Base-by-base conservation (phyloP, 2,797 vertebrate genomes). In the Cetoscarus ocellatus region DNA sequence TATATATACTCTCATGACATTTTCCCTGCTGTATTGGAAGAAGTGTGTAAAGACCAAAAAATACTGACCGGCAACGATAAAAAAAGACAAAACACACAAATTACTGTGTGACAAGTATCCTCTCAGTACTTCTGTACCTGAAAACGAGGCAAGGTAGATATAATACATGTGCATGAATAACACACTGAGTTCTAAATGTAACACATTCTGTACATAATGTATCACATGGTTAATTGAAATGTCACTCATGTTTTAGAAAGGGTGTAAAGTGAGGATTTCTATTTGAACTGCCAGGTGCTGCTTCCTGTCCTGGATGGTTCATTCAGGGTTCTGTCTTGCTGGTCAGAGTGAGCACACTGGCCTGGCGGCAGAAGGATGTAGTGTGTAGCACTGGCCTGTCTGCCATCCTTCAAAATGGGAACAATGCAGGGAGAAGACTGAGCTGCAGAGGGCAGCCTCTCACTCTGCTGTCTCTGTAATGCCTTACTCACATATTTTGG, bases 401-500 rank as follows among this genome's bases (percentile, higher is more conserved):
- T 95, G 52, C 98, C 98, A 0, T 98, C 96, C 87, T 97, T 97
- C 59, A 99, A 94, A 70, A 99, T 97, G 5, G 98, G 98, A 77
- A 99, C 95, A 60, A 99, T 99, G 82, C 98, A 98, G 50, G 94
- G 94, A 27, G 87, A 75, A 1, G 68, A 62, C 51, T 77, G 86
- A 9, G 75, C 58, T 3, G 79, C 39, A 17, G 83, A 73, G 5
- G 95, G 84, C 5, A 91, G 86, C n/a, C 95, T 94, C 57, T 97
- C 96, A 12, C 94, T 96, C 70, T 93, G 93, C 89, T 96, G 96
- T 90, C 95, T 95, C 73, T 95, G 96, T 44, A 95, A 90, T 5
- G 94, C 94, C 90, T 96, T 98, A 84, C 98, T 99, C 75, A 99
- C 97, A 0, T 99, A 99, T 47, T 99, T 96, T 4, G 98, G 98